phyloP scores from a whole-genome alignment of 2,113 vertebrate genomes.

The Protomyctophum bolini region DNA sequence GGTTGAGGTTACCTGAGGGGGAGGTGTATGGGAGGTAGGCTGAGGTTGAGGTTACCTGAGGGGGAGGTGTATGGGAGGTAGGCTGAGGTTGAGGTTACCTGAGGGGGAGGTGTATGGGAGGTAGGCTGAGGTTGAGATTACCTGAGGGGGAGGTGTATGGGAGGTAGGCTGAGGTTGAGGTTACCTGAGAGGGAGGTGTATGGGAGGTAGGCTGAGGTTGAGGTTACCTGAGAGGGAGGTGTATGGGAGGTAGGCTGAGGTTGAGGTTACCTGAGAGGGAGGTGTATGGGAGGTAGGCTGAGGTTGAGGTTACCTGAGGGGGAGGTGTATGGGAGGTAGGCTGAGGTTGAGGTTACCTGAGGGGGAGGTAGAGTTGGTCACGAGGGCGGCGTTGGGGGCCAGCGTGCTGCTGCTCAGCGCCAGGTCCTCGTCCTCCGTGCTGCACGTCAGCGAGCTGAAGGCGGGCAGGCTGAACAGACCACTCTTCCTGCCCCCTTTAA shows the following conservation, averaged over 20 bases:
- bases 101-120: not conserved
- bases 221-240: not conserved
- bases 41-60: slow-evolving; percentile 35
- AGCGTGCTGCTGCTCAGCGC: slow-evolving; percentile 66
- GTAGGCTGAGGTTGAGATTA: not conserved
- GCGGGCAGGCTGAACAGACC: slow-evolving; percentile 68
- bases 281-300: not conserved
- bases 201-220: not conserved
- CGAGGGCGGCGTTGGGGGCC: slow-evolving; percentile 48
- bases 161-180: not conserved
- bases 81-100: too few species aligned
- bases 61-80: too few species aligned
- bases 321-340: not conserved
- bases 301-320: not conserved
- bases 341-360: slow-evolving; percentile 36
- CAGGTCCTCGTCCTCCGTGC: slow-evolving; percentile 55
- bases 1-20: not conserved
- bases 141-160: not conserved
- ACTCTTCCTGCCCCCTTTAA: slow-evolving; percentile 52
- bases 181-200: slow-evolving; percentile 49
- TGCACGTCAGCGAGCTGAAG: slow-evolving; percentile 53
- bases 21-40: not conserved
- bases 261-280: slow-evolving; percentile 12
- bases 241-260: not conserved
- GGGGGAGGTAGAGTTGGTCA: slow-evolving; percentile 34